Percentiles rank a stretch among this genome's conserved stretches.
phyloP scores from a whole-genome alignment of 2,113 vertebrate species.

The Nannobrachium achirus region DNA sequence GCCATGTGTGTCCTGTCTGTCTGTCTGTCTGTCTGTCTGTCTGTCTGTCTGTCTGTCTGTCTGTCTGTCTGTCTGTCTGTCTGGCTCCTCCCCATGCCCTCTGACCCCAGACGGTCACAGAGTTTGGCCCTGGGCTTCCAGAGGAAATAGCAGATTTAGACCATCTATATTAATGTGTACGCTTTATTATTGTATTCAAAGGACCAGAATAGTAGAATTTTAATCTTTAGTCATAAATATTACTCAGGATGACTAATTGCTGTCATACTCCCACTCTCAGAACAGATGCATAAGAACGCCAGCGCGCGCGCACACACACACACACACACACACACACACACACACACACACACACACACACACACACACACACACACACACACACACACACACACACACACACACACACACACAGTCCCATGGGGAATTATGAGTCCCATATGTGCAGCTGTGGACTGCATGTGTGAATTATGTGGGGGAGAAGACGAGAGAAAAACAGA shows the following conservation, averaged over 20 bases:
- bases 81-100: slow-evolving; percentile 2
- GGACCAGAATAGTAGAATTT: not conserved
- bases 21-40: slow-evolving; percentile 8
- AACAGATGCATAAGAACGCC: slow-evolving; percentile 1
- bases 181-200: too few relatives aligned
- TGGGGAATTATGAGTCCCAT: slow-evolving; percentile 45
- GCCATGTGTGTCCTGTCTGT: slow-evolving; percentile 22
- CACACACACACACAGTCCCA: slow-evolving; percentile 22
- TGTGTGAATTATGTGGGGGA: slow-evolving; percentile 45
- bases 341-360: slow-evolving; percentile 1
- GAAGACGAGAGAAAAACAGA: slow-evolving; percentile 30
- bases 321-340: slow-evolving; percentile 5
- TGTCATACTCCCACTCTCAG: not conserved
- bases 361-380: slow-evolving; percentile 14
- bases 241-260: not conserved
- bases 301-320: slow-evolving; percentile 6
- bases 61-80: slow-evolving; percentile 8
- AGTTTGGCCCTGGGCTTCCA: not conserved
- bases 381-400: slow-evolving; percentile 9
- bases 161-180: too few relatives aligned
- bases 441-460: slow-evolving; percentile 67
- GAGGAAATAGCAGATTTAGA: not conserved
- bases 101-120: slow-evolving; percentile 2
- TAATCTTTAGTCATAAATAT: slow-evolving; percentile 5
- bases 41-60: not conserved